Evolutionary conservation across 2,797 vertebrate genomes (phyloP), one percentile per base, ranked within the genome.

Genomic region (Hypotaenidia okinawae): DNA sequence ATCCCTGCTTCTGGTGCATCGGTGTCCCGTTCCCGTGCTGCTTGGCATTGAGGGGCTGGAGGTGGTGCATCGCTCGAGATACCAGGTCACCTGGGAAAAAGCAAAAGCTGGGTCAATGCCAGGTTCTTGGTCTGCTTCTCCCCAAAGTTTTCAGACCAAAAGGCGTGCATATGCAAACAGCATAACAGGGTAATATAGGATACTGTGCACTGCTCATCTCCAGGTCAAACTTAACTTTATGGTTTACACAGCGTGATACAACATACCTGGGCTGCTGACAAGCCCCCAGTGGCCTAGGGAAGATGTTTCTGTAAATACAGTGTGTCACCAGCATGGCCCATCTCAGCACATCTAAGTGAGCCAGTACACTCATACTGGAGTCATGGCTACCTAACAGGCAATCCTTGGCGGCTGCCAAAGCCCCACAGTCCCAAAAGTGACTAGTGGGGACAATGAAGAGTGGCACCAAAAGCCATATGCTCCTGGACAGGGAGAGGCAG

Each of bases 1-100:
- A 96, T 16, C 98, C 96, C 89, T 98, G 98, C 97, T 99, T 99
- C 96, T 99, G 98, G 97, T 99, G 99, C 94, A 99, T 97, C 0
- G 99, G 99, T 0, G 99, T 99, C 79, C 99, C 99, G 0, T 99
- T 99, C 94, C 97, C 98, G 0, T 99, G 98, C 95, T 99, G 99
- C 97, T 99, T 99, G 94, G 98, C 96, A 8, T 99, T 98, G 90
- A 99, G 98, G 0, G 99, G 99, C 97, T 99, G 99, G 55, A 99
- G 98, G 95, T 99, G 98, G 95, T 99, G 99, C 99, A 99, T 99
- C 2, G 99, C 99, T 75, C 99, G 98, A 57, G 99, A 99, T 94
- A 99, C 99, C 90, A 99, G 97, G 94, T 99, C 99, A 72, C 99
- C 99, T 99, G 97, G 28, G 97, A 97, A 87, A 98, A 96, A 80